phyloP scores from a whole-genome alignment of 1,140 invertebrate species.

The Leptoteleia sp. region DNA sequence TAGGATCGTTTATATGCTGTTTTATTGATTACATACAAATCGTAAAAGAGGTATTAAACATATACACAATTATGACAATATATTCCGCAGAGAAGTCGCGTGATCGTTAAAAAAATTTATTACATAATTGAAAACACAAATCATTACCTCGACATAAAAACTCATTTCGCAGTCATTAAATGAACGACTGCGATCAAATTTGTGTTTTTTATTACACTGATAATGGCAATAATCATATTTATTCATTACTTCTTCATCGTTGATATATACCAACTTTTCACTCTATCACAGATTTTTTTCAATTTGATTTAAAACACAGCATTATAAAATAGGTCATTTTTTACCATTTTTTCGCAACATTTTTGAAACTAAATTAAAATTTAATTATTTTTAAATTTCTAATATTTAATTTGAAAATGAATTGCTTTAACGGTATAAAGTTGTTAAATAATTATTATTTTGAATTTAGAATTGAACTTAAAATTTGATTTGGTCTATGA shows the following conservation, averaged over 20 bases:
- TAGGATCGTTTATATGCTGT: conserved; percentile 2
- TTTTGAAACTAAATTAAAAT: no score
- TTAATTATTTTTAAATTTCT: no score
- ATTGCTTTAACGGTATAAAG: no score
- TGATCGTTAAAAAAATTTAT: conserved; percentile 41
- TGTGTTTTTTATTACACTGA: conserved; percentile 12
- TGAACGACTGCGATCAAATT: conserved; percentile 32
- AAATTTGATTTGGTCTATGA: no score
- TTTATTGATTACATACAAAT: conserved; percentile 37
- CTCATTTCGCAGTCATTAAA: conserved; percentile 37
- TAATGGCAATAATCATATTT: conserved; percentile 35
- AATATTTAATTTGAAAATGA: no score
- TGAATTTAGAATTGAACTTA: no score
- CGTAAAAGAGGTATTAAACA: conserved; percentile 17
- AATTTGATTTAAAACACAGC: no score
- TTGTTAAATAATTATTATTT: no score
- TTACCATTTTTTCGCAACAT: no score
- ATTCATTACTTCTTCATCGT: conserved; percentile 19
- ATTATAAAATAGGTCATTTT: no score
- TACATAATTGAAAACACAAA: conserved; percentile 46
- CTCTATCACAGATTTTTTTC: conserved; percentile 17
- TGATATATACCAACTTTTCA: conserved; percentile 17
- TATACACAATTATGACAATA: conserved; percentile 20
- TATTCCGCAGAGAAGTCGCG: conserved; percentile 30
- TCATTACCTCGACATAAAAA: conserved; percentile 30